These are phyloP conservation scores for Miichthys miiuy DNA, from an alignment of 2,797 vertebrate species.

Conservation along the genomic window DNA sequence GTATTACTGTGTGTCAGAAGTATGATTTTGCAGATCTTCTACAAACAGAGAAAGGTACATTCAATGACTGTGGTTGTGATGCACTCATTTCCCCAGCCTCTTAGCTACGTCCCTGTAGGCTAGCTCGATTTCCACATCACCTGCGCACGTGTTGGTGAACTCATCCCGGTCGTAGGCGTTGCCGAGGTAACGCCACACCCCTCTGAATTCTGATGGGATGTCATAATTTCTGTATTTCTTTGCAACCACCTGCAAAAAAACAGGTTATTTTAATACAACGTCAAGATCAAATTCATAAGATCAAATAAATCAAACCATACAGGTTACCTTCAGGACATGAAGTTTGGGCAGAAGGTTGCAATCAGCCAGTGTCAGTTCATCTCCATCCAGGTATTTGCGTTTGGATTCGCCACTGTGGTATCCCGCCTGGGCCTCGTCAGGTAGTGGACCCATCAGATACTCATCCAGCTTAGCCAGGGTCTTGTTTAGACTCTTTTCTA, in stretches of 20 bases:
- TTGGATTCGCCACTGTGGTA: slow-evolving; percentile 73
- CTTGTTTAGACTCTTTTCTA: slow-evolving; percentile 92
- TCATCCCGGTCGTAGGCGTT: slow-evolving; percentile 93
- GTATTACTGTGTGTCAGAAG: background rate
- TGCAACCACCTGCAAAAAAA: slow-evolving; percentile 89
- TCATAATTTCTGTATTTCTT: slow-evolving; percentile 97
- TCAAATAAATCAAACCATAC: background rate
- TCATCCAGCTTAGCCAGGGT: slow-evolving; percentile 92
- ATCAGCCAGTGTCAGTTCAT: slow-evolving; percentile 94
- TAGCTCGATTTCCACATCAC: slow-evolving; percentile 92
- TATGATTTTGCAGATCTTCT: background rate
- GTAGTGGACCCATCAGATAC: slow-evolving; percentile 89
- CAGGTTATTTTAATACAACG: background rate
- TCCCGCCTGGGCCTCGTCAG: slow-evolving; percentile 87
- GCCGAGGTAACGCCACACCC: slow-evolving; percentile 93
- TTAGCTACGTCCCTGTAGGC: slow-evolving; percentile 97
- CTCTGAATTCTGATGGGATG: slow-evolving; percentile 91
- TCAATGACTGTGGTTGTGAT: background rate
- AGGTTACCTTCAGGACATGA: slow-evolving; percentile 95
- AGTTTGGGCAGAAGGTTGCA: slow-evolving; percentile 99
- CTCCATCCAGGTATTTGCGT: slow-evolving; percentile 94
- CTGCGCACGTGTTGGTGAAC: slow-evolving; percentile 95
- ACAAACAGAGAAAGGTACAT: background rate
- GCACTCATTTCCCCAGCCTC: slow-evolving; percentile 87
- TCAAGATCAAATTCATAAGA: background rate